These are phyloP conservation scores for Coranthus polyacanthus DNA, from an alignment of 2,797 vertebrate species.

Conservation along the genomic window DNA sequence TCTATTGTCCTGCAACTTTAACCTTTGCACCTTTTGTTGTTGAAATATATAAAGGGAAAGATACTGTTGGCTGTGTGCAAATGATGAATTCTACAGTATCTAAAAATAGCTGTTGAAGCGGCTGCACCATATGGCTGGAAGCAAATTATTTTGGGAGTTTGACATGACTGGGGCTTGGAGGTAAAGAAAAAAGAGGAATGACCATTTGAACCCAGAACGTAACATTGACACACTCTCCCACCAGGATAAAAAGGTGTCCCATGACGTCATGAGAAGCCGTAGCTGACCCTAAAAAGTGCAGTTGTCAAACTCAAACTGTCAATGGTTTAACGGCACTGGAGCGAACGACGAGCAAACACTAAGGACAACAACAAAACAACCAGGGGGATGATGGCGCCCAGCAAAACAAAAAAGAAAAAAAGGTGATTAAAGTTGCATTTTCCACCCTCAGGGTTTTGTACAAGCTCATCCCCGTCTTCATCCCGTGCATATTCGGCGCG, in stretches of 20 bases:
- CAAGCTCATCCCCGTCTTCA: slow-evolving; percentile 43
- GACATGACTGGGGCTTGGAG: too few relatives aligned
- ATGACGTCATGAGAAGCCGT: slow-evolving; percentile 9
- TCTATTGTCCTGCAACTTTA: too few relatives aligned
- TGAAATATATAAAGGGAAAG: too few relatives aligned
- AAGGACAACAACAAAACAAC: slow-evolving; percentile 36
- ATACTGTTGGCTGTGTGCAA: too few relatives aligned
- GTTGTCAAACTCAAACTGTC: slow-evolving; percentile 3
- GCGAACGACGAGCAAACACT: slow-evolving; percentile 28
- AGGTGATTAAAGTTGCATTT: slow-evolving; percentile 66
- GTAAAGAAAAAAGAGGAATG: too few relatives aligned
- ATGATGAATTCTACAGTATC: slow-evolving; percentile 13
- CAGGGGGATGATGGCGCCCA: not conserved
- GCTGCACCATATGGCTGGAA: slow-evolving; percentile 26
- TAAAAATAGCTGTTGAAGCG: slow-evolving; percentile 39
- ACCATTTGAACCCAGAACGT: too few relatives aligned
- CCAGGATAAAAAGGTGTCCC: not conserved
- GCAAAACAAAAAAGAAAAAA: slow-evolving; percentile 11
- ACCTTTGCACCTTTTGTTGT: too few relatives aligned
- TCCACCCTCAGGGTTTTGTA: slow-evolving; percentile 27
- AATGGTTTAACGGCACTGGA: slow-evolving; percentile 10
- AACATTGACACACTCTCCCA: slow-evolving; percentile 2
- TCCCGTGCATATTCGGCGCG: slow-evolving; percentile 50
- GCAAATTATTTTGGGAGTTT: slow-evolving; percentile 31
- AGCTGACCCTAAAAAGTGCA: not conserved